Percentiles rank a stretch among this genome's conserved stretches.
Evolutionary conservation across 2,888 invertebrate species (phyloP).

Genomic region (Ophioninae sp.): DNA sequence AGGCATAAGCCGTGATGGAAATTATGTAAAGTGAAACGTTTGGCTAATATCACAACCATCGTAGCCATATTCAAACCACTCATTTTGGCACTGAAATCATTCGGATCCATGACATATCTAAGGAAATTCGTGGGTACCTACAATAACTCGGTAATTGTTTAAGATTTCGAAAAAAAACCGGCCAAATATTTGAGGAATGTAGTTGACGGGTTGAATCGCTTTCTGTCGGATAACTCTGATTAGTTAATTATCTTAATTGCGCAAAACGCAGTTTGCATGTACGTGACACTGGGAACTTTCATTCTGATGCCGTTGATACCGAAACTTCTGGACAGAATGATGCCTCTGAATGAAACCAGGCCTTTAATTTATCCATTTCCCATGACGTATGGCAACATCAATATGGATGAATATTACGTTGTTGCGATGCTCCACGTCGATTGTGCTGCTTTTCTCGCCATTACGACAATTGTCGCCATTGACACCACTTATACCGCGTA

Average conservation of each 20-base stretch:
- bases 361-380: slow-evolving; percentile 24
- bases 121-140: too few relatives aligned
- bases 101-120: too few relatives aligned
- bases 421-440: slow-evolving; percentile 43
- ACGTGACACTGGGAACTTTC: slow-evolving; percentile 49
- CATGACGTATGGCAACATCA: slow-evolving; percentile 43
- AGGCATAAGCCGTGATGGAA: too few relatives aligned
- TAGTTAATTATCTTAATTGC: background rate
- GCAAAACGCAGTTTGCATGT: slow-evolving; percentile 54
- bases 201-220: background rate
- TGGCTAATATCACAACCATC: too few relatives aligned
- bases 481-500: slow-evolving; percentile 53
- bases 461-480: slow-evolving; percentile 46
- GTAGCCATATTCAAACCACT: too few relatives aligned
- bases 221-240: background rate
- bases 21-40: too few relatives aligned
- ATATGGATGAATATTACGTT: slow-evolving; percentile 44
- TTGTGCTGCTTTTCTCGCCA: slow-evolving; percentile 7
- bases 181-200: background rate
- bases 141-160: too few relatives aligned
- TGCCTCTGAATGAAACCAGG: slow-evolving; percentile 59
- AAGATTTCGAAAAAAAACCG: too few relatives aligned
- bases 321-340: slow-evolving; percentile 46
- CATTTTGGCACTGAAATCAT: too few relatives aligned
- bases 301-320: slow-evolving; percentile 47